A percentile compares a stretch with the other conserved stretches of the same genome.
Evolutionary conservation across 2,113 vertebrate species (phyloP).

Genomic region (Takifugu flavidus): DNA sequence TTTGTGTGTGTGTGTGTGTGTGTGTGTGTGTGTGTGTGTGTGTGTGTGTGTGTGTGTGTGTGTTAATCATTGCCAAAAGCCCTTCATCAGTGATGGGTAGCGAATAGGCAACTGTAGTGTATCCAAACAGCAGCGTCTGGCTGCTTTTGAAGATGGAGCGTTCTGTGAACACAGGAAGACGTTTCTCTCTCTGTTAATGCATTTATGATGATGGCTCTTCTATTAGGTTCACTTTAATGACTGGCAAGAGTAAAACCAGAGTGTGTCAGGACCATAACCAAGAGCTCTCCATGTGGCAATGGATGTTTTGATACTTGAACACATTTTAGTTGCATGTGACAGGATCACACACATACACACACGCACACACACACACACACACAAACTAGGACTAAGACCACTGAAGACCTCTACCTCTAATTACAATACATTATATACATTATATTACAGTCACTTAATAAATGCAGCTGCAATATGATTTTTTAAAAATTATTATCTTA

Average conservation of each 20-base stretch:
- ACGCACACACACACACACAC: no score
- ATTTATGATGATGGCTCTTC: conserved; percentile 72
- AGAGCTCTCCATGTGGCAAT: conserved; percentile 15
- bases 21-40: conserved; percentile 13
- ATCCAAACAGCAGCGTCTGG: conserved; percentile 63
- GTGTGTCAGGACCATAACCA: conserved; percentile 40
- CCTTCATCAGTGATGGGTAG: conserved; percentile 64
- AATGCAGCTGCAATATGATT: not conserved
- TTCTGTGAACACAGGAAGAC: conserved; percentile 63
- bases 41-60: conserved; percentile 17
- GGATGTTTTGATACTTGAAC: not conserved
- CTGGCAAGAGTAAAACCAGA: conserved; percentile 57
- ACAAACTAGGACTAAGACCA: no score
- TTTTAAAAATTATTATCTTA: conserved; percentile 31
- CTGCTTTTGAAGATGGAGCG: conserved; percentile 65
- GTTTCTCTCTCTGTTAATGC: conserved; percentile 68
- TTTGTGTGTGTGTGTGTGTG: conserved; percentile 15
- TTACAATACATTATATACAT: no score
- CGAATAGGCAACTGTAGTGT: conserved; percentile 64
- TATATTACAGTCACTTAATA: not conserved
- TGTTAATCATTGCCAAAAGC: conserved; percentile 58
- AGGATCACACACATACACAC: not conserved
- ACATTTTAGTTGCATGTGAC: not conserved
- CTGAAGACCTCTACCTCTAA: no score
- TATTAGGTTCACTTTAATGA: conserved; percentile 71